These are phyloP conservation scores for Lutjanus erythropterus DNA, from an alignment of 2,113 vertebrate genomes.

Conservation along the genomic window DNA sequence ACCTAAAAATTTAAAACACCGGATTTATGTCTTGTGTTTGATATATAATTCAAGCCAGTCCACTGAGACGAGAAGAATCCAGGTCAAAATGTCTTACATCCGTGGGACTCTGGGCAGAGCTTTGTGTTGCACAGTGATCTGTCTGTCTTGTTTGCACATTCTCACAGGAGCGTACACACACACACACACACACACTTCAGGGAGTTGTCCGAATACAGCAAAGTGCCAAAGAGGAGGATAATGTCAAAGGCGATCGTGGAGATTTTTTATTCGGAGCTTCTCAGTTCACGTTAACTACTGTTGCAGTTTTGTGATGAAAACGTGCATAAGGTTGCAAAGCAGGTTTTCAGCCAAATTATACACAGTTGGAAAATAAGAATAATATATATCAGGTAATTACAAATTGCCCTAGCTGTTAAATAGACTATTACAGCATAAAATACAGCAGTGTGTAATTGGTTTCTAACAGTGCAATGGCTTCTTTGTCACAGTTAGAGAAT, in stretches of 20 bases:
- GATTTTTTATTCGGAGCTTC: not conserved
- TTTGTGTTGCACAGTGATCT: too few species aligned
- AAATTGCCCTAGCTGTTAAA: constrained; percentile 25
- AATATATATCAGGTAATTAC: constrained; percentile 11
- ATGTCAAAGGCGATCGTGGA: not conserved
- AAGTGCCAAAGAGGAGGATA: too few species aligned
- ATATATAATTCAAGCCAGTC: constrained; percentile 14
- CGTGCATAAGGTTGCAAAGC: not conserved
- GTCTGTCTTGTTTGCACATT: not conserved
- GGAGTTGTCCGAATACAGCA: not conserved
- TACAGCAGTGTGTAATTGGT: constrained; percentile 26
- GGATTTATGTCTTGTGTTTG: not conserved
- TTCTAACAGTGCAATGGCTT: constrained; percentile 20
- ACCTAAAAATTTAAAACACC: not conserved
- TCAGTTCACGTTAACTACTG: not conserved
- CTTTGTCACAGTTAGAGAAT: constrained; percentile 43
- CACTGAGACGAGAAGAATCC: not conserved
- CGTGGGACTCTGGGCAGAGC: constrained; percentile 1
- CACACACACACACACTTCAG: not conserved
- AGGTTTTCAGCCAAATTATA: constrained; percentile 1
- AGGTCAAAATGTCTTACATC: not conserved
- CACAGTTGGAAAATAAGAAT: constrained; percentile 9
- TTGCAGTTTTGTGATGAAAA: not conserved
- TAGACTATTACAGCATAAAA: constrained; percentile 7
- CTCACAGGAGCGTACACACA: not conserved